Conservation (phyloP, 2,888 invertebrate genomes). For the Campopleginae sp. region DNA sequence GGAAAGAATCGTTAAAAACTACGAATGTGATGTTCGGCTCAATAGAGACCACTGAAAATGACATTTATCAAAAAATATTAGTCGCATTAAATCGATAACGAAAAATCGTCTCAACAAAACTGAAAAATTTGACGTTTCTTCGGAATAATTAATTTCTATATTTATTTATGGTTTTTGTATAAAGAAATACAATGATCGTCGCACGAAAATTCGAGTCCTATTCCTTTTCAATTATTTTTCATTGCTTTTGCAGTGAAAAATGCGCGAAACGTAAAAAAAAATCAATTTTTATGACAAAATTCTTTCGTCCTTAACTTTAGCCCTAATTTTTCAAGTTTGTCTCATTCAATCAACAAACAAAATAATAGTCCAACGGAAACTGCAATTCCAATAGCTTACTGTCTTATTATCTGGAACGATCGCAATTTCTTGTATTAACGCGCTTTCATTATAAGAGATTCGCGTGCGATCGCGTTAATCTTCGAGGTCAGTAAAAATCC, state of each 20-base stretch:
- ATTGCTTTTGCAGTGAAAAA: background rate
- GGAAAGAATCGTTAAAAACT: background rate
- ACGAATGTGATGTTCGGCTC: background rate
- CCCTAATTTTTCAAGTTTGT: background rate
- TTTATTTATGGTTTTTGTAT: background rate
- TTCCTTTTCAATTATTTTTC: background rate
- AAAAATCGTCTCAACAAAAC: background rate
- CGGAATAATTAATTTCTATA: slow-evolving; percentile 3
- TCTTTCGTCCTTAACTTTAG: background rate
- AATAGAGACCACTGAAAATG: slow-evolving; percentile 17
- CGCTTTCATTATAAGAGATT: slow-evolving; percentile 55
- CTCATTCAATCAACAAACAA: background rate
- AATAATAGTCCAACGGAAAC: slow-evolving; percentile 12
- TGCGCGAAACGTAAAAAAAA: background rate
- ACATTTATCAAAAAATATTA: slow-evolving; percentile 6
- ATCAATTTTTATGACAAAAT: background rate
- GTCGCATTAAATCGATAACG: slow-evolving; percentile 33
- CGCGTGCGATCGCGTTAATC: slow-evolving; percentile 70
- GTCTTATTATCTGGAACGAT: slow-evolving; percentile 48
- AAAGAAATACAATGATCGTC: background rate
- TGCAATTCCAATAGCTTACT: slow-evolving; percentile 55
- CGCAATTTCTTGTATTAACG: slow-evolving; percentile 36
- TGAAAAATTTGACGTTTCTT: background rate
- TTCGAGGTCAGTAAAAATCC: slow-evolving; percentile 78
- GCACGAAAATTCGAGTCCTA: background rate